These are phyloP conservation scores for Protomyctophum bolini DNA, from an alignment of 2,113 vertebrate genomes.

Conservation along the genomic window DNA sequence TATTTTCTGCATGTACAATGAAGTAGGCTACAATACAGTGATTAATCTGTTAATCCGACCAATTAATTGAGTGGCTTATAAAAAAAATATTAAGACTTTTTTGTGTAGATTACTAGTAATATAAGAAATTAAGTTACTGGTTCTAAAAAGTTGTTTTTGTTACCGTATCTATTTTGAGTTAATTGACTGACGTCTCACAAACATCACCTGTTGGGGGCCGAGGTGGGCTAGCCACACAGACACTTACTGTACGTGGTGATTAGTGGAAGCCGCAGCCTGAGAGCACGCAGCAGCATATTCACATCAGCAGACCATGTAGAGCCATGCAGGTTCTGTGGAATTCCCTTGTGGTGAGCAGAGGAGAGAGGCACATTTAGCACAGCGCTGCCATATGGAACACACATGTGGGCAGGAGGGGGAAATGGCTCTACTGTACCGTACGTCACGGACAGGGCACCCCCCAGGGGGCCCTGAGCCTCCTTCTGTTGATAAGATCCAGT, in stretches of 20 bases:
- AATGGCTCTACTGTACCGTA: conserved; percentile 17
- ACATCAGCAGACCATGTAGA: conserved; percentile 52
- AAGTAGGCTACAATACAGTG: too few species aligned
- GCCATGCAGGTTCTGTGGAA: conserved; percentile 56
- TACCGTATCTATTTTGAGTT: too few species aligned
- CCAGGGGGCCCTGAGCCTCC: conserved; percentile 19
- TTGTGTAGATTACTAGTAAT: too few species aligned
- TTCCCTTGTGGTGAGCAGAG: conserved; percentile 63
- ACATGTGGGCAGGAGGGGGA: conserved; percentile 65
- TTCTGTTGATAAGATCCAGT: conserved; percentile 49
- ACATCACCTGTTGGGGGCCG: conserved; percentile 64
- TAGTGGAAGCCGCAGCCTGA: conserved; percentile 41
- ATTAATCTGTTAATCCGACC: too few species aligned
- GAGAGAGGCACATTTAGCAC: conserved; percentile 55
- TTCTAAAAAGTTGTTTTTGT: too few species aligned
- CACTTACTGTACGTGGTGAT: conserved; percentile 52
- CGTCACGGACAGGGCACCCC: conserved; percentile 49
- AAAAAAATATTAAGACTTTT: too few species aligned
- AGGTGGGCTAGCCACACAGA: conserved; percentile 27
- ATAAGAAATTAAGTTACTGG: too few species aligned
- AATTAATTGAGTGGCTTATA: too few species aligned
- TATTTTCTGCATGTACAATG: too few species aligned
- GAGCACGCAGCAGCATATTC: conserved; percentile 48
- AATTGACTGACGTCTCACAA: background rate
- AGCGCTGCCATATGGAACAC: conserved; percentile 59